phyloP scores from a whole-genome alignment of 1,140 invertebrate species.

The Carposina sasakii region DNA sequence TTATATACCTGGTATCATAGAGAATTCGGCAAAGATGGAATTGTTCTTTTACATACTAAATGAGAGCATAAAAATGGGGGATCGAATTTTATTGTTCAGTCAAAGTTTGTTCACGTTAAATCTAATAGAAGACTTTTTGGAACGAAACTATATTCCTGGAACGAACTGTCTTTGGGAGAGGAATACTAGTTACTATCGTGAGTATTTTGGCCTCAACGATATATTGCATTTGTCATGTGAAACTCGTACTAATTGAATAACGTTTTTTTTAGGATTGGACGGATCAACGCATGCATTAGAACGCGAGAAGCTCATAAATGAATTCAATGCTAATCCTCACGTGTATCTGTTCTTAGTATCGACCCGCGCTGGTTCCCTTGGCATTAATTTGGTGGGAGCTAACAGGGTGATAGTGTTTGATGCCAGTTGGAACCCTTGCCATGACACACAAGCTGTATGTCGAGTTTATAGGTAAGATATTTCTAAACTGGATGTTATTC shows the following conservation, averaged over 20 bases:
- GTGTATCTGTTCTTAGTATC: slow-evolving; percentile 96
- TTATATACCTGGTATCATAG: slow-evolving; percentile 90
- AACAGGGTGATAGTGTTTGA: slow-evolving; percentile 98
- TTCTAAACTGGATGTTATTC: not conserved
- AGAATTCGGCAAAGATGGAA: slow-evolving; percentile 96
- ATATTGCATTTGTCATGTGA: not conserved
- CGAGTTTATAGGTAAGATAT: slow-evolving; percentile 86
- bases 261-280: slow-evolving; percentile 81
- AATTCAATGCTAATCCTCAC: slow-evolving; percentile 95
- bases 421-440: slow-evolving; percentile 99
- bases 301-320: slow-evolving; percentile 96
- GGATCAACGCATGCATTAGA: slow-evolving; percentile 95
- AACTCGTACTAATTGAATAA: not conserved
- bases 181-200: slow-evolving; percentile 93
- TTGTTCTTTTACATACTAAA: slow-evolving; percentile 95
- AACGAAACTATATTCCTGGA: slow-evolving; percentile 84
- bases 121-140: slow-evolving; percentile 96
- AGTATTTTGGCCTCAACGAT: slow-evolving; percentile 60
- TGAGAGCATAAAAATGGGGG: slow-evolving; percentile 89
- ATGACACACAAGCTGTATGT: slow-evolving; percentile 98
- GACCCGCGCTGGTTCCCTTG: slow-evolving; percentile 95
- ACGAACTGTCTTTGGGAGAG: slow-evolving; percentile 85
- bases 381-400: slow-evolving; percentile 97
- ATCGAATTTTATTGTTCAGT: slow-evolving; percentile 96
- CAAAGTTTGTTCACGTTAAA: slow-evolving; percentile 97